Percentiles rank a stretch among this genome's conserved stretches.
These are phyloP conservation scores for Cochlearius cochlearius DNA, from an alignment of 2,113 vertebrate species.

Conservation along the genomic window DNA sequence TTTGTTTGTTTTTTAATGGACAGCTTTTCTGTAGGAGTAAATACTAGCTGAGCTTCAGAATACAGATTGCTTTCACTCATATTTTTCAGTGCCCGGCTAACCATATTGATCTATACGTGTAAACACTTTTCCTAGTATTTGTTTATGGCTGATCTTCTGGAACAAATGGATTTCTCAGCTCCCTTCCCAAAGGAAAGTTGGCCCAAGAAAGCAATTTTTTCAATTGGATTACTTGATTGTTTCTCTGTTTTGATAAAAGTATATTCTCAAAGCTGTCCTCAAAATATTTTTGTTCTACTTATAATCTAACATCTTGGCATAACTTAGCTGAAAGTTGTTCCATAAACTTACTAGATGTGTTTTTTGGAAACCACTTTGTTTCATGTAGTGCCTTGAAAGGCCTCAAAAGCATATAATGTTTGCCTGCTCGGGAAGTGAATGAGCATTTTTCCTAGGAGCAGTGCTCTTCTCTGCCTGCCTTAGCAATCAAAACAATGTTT, in stretches of 20 bases:
- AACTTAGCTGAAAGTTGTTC: not conserved
- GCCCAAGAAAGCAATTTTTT: not conserved
- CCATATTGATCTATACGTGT: not conserved
- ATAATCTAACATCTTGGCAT: not conserved
- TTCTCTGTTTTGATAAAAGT: not conserved
- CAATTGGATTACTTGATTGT: not conserved
- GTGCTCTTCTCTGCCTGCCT: not conserved
- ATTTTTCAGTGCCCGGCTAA: not conserved
- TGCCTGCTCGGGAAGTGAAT: not conserved
- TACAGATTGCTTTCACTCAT: not conserved
- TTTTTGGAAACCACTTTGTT: not conserved
- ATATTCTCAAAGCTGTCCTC: not conserved
- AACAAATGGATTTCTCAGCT: not conserved
- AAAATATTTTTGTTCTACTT: not conserved
- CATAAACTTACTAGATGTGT: not conserved
- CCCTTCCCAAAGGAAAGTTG: not conserved
- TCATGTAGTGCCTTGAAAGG: not conserved
- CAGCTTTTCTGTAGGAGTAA: not conserved
- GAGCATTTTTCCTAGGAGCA: not conserved
- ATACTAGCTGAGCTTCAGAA: not conserved
- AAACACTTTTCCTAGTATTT: not conserved
- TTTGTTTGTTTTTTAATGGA: not conserved
- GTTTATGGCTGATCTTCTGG: not conserved
- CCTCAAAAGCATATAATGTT: not conserved
- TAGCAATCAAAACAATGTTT: not conserved